These are phyloP conservation scores for Corythornis vintsioides DNA, from an alignment of 2,113 vertebrate genomes.

Conservation along the genomic window DNA sequence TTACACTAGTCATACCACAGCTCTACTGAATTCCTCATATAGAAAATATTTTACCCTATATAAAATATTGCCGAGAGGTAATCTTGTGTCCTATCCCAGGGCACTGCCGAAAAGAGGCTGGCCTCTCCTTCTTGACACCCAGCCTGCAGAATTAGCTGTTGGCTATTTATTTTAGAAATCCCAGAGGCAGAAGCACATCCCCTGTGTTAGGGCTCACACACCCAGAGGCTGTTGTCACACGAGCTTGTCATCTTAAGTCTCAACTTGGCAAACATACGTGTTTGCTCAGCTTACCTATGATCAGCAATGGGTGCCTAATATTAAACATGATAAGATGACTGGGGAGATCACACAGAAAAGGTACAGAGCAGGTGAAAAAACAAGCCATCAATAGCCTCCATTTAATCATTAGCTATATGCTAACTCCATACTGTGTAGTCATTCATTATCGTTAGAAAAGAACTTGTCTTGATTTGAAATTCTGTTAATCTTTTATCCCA, in stretches of 20 bases:
- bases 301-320: neutral
- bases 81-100: no score
- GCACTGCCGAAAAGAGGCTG: neutral
- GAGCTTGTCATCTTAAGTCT: neutral
- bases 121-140: no score
- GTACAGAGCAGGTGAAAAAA: neutral
- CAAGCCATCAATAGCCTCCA: neutral
- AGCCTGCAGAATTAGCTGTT: neutral
- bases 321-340: neutral
- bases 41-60: neutral
- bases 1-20: neutral
- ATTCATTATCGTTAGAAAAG: neutral
- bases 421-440: neutral
- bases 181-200: accelerated
- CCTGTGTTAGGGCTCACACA: neutral
- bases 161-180: neutral
- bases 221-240: accelerated
- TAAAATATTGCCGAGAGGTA: no score
- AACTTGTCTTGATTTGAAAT: neutral
- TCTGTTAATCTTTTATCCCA: neutral
- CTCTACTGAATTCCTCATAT: neutral
- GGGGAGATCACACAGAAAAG: neutral
- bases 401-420: neutral
- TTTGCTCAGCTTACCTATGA: neutral
- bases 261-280: neutral